phyloP scores from a whole-genome alignment of 2,113 vertebrate genomes.

The Argyrosomus japonicus region DNA sequence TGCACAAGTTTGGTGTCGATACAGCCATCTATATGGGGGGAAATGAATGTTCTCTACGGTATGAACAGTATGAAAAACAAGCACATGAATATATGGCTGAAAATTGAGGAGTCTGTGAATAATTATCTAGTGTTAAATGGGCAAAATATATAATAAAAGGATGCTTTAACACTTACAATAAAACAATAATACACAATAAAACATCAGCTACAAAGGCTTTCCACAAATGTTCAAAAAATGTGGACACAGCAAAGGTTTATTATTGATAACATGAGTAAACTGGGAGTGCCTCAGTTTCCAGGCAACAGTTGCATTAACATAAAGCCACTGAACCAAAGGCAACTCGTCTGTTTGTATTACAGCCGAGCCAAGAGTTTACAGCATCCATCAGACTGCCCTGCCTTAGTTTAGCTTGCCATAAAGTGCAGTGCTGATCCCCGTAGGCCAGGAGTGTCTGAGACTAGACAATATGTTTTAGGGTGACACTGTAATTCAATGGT shows the following conservation, averaged over 20 bases:
- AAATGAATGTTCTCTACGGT: not conserved
- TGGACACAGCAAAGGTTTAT: slow-evolving; percentile 1
- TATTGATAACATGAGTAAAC: not conserved
- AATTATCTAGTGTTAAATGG: not conserved
- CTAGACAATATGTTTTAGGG: not conserved
- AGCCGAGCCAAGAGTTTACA: slow-evolving; percentile 16
- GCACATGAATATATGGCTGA: not conserved
- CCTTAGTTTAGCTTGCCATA: not conserved
- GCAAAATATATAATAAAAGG: not conserved
- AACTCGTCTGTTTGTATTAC: slow-evolving; percentile 15
- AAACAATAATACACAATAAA: not conserved
- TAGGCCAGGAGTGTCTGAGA: no score
- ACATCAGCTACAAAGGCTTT: not conserved
- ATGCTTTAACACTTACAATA: no score
- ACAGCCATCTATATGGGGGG: no score
- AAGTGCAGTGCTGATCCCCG: not conserved
- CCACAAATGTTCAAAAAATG: not conserved
- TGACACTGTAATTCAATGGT: not conserved
- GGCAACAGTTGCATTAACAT: slow-evolving; percentile 36
- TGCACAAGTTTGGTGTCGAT: no score
- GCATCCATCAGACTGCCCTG: slow-evolving; percentile 2
- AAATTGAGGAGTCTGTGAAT: not conserved
- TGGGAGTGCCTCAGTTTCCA: slow-evolving; percentile 54
- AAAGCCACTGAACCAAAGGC: not conserved
- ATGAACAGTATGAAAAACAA: not conserved